Conservation (phyloP, 2,797 vertebrate genomes). For the Artibeus jamaicensis region DNA sequence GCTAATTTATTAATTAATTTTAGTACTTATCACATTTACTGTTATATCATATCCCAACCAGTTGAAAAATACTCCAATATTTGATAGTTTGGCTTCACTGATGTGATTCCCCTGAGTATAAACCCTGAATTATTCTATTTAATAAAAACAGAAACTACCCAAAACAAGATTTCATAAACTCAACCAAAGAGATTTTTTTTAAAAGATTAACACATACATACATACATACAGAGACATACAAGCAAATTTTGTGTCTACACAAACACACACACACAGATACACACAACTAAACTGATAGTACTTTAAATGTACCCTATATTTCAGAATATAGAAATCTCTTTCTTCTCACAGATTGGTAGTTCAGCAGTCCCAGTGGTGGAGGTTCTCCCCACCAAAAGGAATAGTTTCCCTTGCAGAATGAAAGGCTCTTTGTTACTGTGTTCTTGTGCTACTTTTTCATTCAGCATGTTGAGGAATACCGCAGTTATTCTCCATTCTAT, state of each 20-base stretch:
- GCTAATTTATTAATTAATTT: neutral
- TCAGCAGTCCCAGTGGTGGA: neutral
- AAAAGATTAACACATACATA: neutral
- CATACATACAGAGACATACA: too few relatives aligned
- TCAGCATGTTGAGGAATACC: constrained; percentile 8
- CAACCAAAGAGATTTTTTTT: neutral
- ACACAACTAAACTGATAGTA: neutral
- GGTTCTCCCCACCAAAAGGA: neutral
- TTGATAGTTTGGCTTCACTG: neutral
- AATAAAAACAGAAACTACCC: neutral
- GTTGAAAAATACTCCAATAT: constrained; percentile 18
- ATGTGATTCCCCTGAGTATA: neutral
- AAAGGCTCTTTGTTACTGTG: constrained; percentile 57
- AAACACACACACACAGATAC: neutral
- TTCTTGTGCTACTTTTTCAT: neutral
- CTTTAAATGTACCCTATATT: neutral
- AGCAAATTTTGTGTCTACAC: too few relatives aligned
- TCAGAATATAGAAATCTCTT: constrained; percentile 5
- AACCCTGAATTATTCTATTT: neutral
- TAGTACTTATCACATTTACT: neutral
- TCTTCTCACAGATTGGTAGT: neutral
- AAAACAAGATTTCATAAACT: neutral
- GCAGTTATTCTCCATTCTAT: neutral
- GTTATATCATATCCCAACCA: neutral
- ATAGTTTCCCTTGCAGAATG: neutral